These are phyloP conservation scores for Tubulanus polymorphus DNA, from an alignment of 2,888 invertebrate genomes.

Conservation along the genomic window DNA sequence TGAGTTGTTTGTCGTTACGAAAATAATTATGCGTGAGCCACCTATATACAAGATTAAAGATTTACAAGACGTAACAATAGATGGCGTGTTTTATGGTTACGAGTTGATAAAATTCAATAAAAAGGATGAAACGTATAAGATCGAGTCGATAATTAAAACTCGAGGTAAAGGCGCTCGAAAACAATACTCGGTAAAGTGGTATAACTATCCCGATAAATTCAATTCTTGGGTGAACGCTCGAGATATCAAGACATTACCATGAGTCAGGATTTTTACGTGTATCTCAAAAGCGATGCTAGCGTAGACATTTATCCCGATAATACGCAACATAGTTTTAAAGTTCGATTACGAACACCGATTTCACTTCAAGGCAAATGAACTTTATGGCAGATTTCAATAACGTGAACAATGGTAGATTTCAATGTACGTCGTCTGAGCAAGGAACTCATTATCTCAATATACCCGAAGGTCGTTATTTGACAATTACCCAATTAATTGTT, in stretches of 20 bases:
- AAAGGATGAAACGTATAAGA: neutral
- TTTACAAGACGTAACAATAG: constrained; percentile 11
- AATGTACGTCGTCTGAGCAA: too few species aligned
- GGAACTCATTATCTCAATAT: too few species aligned
- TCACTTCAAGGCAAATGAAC: too few species aligned
- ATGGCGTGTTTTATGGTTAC: constrained; percentile 12
- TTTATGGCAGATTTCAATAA: too few species aligned
- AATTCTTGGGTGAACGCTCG: neutral
- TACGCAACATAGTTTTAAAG: neutral
- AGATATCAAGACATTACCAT: too few species aligned
- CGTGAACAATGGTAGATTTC: too few species aligned
- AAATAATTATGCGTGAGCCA: constrained; percentile 5
- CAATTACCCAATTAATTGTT: too few species aligned
- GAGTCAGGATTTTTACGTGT: neutral
- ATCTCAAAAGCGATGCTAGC: neutral
- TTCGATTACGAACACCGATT: neutral
- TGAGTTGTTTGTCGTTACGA: constrained; percentile 18
- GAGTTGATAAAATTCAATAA: constrained; percentile 16
- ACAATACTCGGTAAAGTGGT: neutral
- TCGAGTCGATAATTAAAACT: neutral
- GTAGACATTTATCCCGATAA: neutral
- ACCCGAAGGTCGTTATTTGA: too few species aligned
- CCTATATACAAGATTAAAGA: constrained; percentile 12
- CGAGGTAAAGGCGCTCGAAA: neutral
- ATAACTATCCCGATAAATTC: neutral